phyloP scores from a whole-genome alignment of 2,888 invertebrate species.

The Gymnosoma rotundatum region DNA sequence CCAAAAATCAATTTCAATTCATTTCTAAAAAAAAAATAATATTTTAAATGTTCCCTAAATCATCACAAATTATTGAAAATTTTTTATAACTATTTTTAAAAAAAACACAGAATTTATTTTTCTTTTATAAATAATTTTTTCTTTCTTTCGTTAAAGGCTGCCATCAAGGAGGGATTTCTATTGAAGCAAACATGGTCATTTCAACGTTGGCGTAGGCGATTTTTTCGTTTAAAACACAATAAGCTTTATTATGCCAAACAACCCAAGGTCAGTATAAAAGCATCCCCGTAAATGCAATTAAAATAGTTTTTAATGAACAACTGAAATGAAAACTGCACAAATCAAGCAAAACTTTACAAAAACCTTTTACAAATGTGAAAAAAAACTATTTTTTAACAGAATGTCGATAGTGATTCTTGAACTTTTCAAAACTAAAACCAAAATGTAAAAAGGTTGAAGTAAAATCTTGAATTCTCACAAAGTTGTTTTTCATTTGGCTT shows the following conservation, averaged over 20 bases:
- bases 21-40: no score
- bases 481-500: neutral
- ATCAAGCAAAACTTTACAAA: conserved; percentile 30
- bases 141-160: conserved; percentile 81
- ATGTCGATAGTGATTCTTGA: no score
- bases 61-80: no score
- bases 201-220: conserved; percentile 92
- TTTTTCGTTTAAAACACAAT: conserved; percentile 91
- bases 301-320: conserved; percentile 1
- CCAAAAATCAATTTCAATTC: no score
- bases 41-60: no score
- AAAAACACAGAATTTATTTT: no score
- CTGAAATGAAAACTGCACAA: conserved; percentile 22
- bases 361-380: conserved; percentile 4
- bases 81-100: no score
- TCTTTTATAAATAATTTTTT: neutral
- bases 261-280: conserved; percentile 86
- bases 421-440: no score
- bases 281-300: neutral
- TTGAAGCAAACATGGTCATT: conserved; percentile 94
- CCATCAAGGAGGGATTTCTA: conserved; percentile 91
- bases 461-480: no score
- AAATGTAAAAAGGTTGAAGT: no score
- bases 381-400: conserved; percentile 9
- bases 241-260: conserved; percentile 94